phyloP scores from a whole-genome alignment of 1,140 invertebrate species.

The Lepidurus arcticus region DNA sequence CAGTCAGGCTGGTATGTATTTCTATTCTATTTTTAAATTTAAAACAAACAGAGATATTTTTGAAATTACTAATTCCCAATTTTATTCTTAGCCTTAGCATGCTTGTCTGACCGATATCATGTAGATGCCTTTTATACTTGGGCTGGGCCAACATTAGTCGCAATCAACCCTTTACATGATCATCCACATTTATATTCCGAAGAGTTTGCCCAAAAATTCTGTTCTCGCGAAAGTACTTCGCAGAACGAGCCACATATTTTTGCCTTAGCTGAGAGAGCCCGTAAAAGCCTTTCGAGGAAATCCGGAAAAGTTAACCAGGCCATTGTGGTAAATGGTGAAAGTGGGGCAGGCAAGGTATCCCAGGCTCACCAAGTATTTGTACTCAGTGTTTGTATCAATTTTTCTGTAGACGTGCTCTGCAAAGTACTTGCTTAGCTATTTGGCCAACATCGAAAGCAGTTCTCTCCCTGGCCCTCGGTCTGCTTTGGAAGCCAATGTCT shows the following conservation, averaged over 20 bases:
- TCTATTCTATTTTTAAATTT: background rate
- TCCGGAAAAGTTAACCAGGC: constrained; percentile 42
- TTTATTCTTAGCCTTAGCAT: constrained; percentile 26
- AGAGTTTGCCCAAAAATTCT: constrained; percentile 25
- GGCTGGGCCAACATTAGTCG: constrained; percentile 43
- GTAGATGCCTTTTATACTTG: constrained; percentile 42
- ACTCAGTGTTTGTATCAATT: constrained; percentile 8
- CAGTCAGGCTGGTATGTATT: constrained; percentile 7
- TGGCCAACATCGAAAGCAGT: constrained; percentile 39
- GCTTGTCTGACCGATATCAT: constrained; percentile 30
- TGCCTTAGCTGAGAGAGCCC: constrained; percentile 32
- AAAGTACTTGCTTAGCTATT: constrained; percentile 44
- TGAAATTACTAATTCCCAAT: background rate
- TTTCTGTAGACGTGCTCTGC: constrained; percentile 42
- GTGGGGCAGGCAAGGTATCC: constrained; percentile 47
- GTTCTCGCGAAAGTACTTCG: constrained; percentile 2
- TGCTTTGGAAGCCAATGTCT: constrained; percentile 36
- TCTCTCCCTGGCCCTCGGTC: background rate
- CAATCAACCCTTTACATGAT: constrained; percentile 42
- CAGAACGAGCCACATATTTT: constrained; percentile 30
- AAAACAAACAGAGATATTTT: too few species aligned
- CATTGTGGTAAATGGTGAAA: constrained; percentile 47
- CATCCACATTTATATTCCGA: constrained; percentile 35
- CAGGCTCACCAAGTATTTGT: constrained; percentile 1
- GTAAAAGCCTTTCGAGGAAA: constrained; percentile 38